A percentile compares a stretch with the other conserved stretches of the same genome.
Conservation (phyloP, 2,113 vertebrate genomes). For the Dipodomys ordii region DNA sequence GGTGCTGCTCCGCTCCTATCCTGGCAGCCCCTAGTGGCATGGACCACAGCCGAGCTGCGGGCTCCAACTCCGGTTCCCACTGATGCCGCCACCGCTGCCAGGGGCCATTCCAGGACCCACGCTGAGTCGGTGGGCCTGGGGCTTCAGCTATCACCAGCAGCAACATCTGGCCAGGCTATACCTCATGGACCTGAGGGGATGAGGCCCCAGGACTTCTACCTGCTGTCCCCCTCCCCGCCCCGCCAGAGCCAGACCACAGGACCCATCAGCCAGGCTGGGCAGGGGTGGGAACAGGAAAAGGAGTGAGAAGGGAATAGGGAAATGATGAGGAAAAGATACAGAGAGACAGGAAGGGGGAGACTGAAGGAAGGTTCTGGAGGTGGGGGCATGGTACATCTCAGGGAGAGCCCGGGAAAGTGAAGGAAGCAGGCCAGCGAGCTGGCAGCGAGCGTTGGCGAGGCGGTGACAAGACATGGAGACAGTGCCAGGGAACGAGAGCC, state of each 20-base stretch:
- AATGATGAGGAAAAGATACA: neutral
- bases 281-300: constrained; percentile 37
- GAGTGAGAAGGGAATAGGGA: constrained; percentile 9
- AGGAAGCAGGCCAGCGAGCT: neutral
- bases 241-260: constrained; percentile 47
- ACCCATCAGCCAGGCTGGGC: constrained; percentile 61
- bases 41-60: constrained; percentile 82
- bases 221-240: neutral
- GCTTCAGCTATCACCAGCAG: constrained; percentile 79
- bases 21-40: constrained; percentile 85
- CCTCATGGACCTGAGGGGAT: constrained; percentile 74
- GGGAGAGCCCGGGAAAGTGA: neutral
- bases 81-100: neutral
- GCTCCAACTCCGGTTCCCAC: constrained; percentile 61
- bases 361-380: neutral
- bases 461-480: neutral
- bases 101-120: constrained; percentile 87
- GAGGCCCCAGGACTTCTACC: constrained; percentile 38
- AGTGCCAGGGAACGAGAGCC: neutral
- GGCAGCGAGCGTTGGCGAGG: neutral
- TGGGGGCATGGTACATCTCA: neutral
- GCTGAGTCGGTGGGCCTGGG: constrained; percentile 36
- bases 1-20: constrained; percentile 98
- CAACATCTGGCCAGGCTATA: constrained; percentile 74
- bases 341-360: neutral